Percentiles rank a stretch among this genome's conserved stretches.
Evolutionary conservation across 2,797 vertebrate species (phyloP).

Genomic region (Steatocranus sp.): DNA sequence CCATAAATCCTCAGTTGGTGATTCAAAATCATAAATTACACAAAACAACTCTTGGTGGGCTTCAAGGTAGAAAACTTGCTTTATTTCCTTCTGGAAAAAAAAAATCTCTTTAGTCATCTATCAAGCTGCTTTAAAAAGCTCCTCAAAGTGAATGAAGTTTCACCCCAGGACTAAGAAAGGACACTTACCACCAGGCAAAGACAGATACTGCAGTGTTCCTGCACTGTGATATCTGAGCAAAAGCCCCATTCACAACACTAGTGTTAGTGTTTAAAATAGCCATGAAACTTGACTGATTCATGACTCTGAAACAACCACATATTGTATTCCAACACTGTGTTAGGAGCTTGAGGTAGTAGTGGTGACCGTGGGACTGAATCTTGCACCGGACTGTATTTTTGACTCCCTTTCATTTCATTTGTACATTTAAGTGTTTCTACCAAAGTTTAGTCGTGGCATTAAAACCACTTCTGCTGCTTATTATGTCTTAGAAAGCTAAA

Average conservation of each 20-base stretch:
- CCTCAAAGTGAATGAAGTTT: not conserved
- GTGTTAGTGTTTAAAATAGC: not conserved
- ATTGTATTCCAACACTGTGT: accelerated
- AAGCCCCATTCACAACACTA: not conserved
- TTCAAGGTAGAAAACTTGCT: not conserved
- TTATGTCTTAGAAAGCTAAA: not conserved
- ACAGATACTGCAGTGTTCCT: not conserved
- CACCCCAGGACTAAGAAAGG: not conserved
- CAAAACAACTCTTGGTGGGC: not conserved
- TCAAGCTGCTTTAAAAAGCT: not conserved
- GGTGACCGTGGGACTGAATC: not conserved
- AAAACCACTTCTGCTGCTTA: not conserved
- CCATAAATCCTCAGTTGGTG: not conserved
- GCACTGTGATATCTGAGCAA: not conserved
- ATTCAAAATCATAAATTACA: slow-evolving; percentile 4
- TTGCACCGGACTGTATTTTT: accelerated
- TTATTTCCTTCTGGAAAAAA: not conserved
- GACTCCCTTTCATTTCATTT: not conserved
- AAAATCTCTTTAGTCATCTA: not conserved
- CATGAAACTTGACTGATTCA: not conserved
- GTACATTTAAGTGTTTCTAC: not conserved
- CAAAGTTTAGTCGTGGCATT: accelerated
- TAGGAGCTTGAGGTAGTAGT: not conserved
- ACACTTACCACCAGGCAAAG: not conserved
- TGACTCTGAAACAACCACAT: not conserved